These are phyloP conservation scores for Cataglyphis hispanica DNA, from an alignment of 1,140 invertebrate species.

Conservation along the genomic window DNA sequence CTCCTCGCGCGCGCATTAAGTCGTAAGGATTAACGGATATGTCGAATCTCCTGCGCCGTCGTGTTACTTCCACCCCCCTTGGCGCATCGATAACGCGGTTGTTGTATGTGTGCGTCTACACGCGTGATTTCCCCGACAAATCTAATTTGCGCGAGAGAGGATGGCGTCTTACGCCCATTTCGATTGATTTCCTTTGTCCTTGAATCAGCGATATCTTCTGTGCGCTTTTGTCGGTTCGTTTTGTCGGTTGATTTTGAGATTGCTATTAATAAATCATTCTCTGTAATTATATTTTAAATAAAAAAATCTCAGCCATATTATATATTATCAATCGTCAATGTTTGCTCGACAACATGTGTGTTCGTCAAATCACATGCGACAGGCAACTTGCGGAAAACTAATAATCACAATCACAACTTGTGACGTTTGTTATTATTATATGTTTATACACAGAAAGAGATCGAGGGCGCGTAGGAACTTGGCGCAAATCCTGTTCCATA, in stretches of 20 bases:
- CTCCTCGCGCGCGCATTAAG: slow-evolving; percentile 54
- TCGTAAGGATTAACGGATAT: slow-evolving; percentile 66
- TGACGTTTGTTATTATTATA: neutral
- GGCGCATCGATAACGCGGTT: neutral
- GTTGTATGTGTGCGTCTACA: neutral
- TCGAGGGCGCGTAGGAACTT: slow-evolving; percentile 41
- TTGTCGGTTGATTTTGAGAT: neutral
- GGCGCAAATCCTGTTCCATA: slow-evolving; percentile 55
- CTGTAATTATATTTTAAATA: neutral
- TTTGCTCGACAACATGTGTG: neutral
- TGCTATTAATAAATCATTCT: neutral
- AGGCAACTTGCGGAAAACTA: neutral
- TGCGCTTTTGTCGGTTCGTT: neutral
- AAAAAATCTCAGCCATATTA: neutral
- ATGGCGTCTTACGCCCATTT: neutral
- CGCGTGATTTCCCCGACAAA: slow-evolving; percentile 46
- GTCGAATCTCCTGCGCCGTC: slow-evolving; percentile 22
- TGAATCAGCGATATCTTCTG: slow-evolving; percentile 1
- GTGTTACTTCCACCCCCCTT: slow-evolving; percentile 13
- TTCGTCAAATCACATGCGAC: neutral
- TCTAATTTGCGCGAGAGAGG: slow-evolving; percentile 24
- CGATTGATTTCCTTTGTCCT: neutral
- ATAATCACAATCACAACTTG: neutral
- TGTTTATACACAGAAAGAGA: neutral
- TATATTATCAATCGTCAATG: neutral